Conservation (phyloP, 2,113 vertebrate species). For the Furnarius figulus region DNA sequence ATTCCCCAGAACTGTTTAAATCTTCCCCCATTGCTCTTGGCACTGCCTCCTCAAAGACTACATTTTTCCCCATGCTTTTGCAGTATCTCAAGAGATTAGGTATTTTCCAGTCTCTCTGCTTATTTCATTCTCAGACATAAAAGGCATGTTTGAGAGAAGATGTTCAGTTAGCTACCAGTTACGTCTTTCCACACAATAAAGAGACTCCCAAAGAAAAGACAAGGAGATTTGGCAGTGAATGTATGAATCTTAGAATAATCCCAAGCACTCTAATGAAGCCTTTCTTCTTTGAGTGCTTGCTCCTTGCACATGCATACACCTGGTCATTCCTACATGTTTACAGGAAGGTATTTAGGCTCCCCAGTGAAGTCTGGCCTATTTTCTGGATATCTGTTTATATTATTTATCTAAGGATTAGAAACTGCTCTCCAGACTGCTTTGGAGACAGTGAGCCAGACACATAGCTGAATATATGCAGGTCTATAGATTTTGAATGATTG, state of each 20-base stretch:
- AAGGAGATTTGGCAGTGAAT: not conserved
- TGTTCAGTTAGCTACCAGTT: not conserved
- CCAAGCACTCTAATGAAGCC: not conserved
- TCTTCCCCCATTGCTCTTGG: not conserved
- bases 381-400: not conserved
- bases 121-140: not conserved
- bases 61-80: not conserved
- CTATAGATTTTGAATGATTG: not conserved
- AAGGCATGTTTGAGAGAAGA: not conserved
- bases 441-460: not conserved
- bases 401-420: not conserved
- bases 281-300: not conserved
- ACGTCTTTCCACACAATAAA: not conserved
- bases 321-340: not conserved
- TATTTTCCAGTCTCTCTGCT: not conserved
- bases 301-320: rapidly evolving
- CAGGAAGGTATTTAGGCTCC: not conserved
- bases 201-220: not conserved
- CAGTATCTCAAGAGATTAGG: not conserved
- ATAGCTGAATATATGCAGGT: not conserved
- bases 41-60: not conserved
- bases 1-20: not conserved
- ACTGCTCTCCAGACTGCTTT: not conserved
- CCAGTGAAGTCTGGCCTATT: not conserved
- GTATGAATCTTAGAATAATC: not conserved